A percentile compares a stretch with the other conserved stretches of the same genome.
phyloP scores from a whole-genome alignment of 2,888 invertebrate genomes.

The Chouioia cunea region DNA sequence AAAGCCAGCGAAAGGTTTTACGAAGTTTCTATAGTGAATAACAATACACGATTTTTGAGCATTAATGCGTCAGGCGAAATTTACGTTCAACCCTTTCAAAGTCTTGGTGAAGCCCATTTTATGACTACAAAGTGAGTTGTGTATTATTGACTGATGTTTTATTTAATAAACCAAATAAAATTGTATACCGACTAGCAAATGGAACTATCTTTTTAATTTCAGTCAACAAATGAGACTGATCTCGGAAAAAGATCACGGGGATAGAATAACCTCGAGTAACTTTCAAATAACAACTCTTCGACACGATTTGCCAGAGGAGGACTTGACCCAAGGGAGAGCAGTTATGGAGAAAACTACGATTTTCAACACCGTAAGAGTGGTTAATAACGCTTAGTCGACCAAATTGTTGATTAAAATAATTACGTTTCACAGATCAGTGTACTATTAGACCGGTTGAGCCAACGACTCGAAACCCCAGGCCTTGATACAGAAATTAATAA shows the following conservation, averaged over 20 bases:
- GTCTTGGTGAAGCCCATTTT: conserved; percentile 67
- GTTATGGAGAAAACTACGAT: conserved; percentile 56
- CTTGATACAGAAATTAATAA: conserved; percentile 62
- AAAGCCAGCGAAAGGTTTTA: conserved; percentile 68
- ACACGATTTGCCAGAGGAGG: conserved; percentile 61
- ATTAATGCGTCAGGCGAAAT: conserved; percentile 66
- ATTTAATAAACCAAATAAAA: not conserved
- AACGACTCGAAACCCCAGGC: conserved; percentile 63
- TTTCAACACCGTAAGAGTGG: conserved; percentile 58
- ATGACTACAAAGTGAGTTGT: conserved; percentile 58
- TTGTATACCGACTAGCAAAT: not conserved
- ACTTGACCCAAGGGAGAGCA: conserved; percentile 63
- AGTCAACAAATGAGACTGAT: conserved; percentile 60
- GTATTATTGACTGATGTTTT: not conserved
- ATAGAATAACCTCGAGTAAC: conserved; percentile 40
- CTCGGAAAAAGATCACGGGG: conserved; percentile 52
- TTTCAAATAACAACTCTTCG: conserved; percentile 54
- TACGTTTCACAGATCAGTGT: conserved; percentile 55
- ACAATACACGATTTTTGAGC: conserved; percentile 57
- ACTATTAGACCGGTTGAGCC: conserved; percentile 63
- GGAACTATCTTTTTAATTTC: conserved; percentile 4
- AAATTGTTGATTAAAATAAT: conserved; percentile 1
- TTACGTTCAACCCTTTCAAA: conserved; percentile 68
- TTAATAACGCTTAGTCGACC: not conserved
- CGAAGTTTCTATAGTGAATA: conserved; percentile 54